Percentiles rank a stretch among this genome's conserved stretches.
phyloP scores from a whole-genome alignment of 2,888 invertebrate genomes.

The Cryptocephalus moraei region DNA sequence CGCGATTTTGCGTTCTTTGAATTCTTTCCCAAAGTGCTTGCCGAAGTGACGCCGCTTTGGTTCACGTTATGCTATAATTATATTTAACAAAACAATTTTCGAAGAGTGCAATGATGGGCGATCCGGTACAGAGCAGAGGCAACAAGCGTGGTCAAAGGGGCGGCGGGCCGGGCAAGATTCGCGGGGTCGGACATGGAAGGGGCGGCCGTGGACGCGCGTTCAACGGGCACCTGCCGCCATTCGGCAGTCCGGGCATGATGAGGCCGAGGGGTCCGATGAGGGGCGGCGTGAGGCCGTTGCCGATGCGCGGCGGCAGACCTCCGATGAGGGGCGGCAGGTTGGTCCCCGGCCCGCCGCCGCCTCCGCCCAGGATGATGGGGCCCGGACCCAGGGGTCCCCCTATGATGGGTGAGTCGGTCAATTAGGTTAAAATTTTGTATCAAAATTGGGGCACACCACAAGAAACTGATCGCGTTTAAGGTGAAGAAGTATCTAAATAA shows the following conservation, averaged over 20 bases:
- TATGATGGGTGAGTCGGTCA: neutral
- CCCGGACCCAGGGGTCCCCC: conserved; percentile 19
- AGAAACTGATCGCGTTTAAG: too few relatives aligned
- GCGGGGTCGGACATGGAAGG: conserved; percentile 14
- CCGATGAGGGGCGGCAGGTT: conserved; percentile 16
- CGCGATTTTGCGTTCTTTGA: too few relatives aligned
- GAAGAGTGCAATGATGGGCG: conserved; percentile 16
- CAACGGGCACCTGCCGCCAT: conserved; percentile 19
- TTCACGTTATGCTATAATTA: too few relatives aligned
- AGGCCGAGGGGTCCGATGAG: conserved; percentile 22
- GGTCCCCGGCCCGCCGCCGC: conserved; percentile 19
- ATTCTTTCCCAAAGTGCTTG: too few relatives aligned
- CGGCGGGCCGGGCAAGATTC: conserved; percentile 18
- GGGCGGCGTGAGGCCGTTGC: conserved; percentile 24
- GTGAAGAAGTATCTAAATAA: too few relatives aligned
- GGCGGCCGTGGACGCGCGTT: conserved; percentile 18
- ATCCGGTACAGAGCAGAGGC: conserved; percentile 21
- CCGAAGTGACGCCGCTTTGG: too few relatives aligned
- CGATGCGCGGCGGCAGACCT: conserved; percentile 21
- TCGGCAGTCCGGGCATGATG: conserved; percentile 15
- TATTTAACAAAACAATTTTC: too few relatives aligned
- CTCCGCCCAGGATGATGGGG: conserved; percentile 19
- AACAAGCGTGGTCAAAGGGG: conserved; percentile 16
- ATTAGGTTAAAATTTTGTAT: neutral
- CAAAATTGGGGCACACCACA: too few relatives aligned